Percentiles rank a stretch among this genome's conserved stretches.
Evolutionary conservation across 1,140 invertebrate species (phyloP).

Genomic region (Acyrthosiphon pisum): DNA sequence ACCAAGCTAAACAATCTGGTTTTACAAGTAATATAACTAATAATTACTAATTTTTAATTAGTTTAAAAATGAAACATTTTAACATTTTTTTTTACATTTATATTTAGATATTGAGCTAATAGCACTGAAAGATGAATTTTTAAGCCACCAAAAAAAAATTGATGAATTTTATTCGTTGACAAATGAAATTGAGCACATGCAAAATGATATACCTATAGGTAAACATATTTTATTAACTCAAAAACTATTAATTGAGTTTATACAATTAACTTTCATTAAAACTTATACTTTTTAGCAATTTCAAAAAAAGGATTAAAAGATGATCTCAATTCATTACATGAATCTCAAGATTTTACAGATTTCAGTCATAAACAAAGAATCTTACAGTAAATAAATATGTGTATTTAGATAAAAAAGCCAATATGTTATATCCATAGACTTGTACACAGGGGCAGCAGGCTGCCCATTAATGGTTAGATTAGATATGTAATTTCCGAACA

Average conservation of each 20-base stretch:
- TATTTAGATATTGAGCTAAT: slow-evolving; percentile 77
- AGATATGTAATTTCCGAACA: too few relatives aligned
- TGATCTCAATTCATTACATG: slow-evolving; percentile 37
- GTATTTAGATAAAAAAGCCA: neutral
- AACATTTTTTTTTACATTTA: slow-evolving; percentile 60
- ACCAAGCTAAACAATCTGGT: slow-evolving; percentile 83
- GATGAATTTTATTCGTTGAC: slow-evolving; percentile 86
- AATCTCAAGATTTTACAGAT: neutral
- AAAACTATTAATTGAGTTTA: neutral
- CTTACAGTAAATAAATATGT: slow-evolving; percentile 15
- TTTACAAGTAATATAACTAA: slow-evolving; percentile 70
- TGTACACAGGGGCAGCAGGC: too few relatives aligned
- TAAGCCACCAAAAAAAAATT: slow-evolving; percentile 90
- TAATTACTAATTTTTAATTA: slow-evolving; percentile 24
- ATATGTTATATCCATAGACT: neutral
- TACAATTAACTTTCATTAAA: neutral
- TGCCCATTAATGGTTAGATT: too few relatives aligned
- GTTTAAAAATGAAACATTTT: neutral
- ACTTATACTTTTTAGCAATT: neutral
- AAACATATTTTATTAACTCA: slow-evolving; percentile 61
- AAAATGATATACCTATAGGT: slow-evolving; percentile 72
- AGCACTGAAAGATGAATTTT: slow-evolving; percentile 86
- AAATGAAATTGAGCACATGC: slow-evolving; percentile 70
- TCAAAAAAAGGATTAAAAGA: slow-evolving; percentile 52
- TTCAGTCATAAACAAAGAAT: slow-evolving; percentile 35